These are phyloP conservation scores for Platycnemis pennipes DNA, from an alignment of 2,888 invertebrate species.

Conservation along the genomic window DNA sequence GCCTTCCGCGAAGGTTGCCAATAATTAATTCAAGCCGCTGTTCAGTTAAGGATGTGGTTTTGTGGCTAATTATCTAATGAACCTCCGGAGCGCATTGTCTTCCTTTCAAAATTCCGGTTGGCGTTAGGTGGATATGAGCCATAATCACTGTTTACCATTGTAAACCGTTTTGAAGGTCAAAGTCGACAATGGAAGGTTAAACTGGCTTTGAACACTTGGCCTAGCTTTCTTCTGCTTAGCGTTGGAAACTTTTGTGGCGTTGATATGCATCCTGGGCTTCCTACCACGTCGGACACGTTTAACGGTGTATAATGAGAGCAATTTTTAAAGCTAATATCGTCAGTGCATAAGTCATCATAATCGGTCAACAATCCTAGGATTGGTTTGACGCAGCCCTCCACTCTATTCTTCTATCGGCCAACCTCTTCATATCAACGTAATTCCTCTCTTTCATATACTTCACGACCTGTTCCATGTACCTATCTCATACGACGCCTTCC, in stretches of 20 bases:
- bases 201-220: background rate
- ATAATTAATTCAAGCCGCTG: background rate
- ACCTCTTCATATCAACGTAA: too few species aligned
- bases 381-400: too few species aligned
- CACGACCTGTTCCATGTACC: too few species aligned
- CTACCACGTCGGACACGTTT: background rate
- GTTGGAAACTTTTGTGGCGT: background rate
- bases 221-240: background rate
- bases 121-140: background rate
- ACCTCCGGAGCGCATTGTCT: background rate
- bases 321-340: too few species aligned
- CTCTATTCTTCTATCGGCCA: too few species aligned
- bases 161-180: conserved; percentile 18
- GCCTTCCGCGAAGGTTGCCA: background rate
- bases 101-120: background rate
- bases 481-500: too few species aligned
- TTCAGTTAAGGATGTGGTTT: conserved; percentile 18
- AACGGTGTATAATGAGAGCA: too few species aligned
- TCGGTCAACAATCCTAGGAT: too few species aligned
- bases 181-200: conserved; percentile 2
- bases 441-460: too few species aligned
- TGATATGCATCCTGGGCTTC: background rate
- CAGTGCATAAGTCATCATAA: too few species aligned
- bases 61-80: conserved; percentile 35
- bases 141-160: conserved; percentile 18